Conservation (phyloP, 2,113 vertebrate genomes). For the Bolborhynchus lineola region DNA sequence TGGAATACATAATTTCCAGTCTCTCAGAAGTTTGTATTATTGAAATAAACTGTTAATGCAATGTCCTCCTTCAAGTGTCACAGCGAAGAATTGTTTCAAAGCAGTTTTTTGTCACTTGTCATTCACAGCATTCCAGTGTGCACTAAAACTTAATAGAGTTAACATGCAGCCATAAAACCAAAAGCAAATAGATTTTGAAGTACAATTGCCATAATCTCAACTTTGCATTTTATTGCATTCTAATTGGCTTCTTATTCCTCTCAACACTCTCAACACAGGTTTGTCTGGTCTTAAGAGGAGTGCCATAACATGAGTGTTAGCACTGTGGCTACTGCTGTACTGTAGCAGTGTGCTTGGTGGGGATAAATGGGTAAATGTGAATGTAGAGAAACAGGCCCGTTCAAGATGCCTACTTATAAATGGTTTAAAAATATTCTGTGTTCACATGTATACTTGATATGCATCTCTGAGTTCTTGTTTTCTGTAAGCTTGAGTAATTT, state of each 20-base stretch:
- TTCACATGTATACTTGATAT: background rate
- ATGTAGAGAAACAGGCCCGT: background rate
- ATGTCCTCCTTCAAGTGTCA: background rate
- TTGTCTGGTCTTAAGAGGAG: background rate
- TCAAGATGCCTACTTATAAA: background rate
- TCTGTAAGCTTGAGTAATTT: background rate
- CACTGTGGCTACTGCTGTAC: background rate
- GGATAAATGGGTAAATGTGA: background rate
- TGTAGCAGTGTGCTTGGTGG: background rate
- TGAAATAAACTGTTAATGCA: conserved; percentile 26
- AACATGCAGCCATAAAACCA: background rate
- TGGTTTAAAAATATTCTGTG: background rate
- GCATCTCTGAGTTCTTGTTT: background rate
- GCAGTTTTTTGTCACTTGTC: background rate
- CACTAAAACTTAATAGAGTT: background rate
- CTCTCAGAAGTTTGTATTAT: conserved; percentile 18
- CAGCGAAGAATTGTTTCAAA: background rate
- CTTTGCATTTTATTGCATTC: background rate
- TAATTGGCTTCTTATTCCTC: background rate
- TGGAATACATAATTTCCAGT: conserved; percentile 36
- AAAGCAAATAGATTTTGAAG: background rate
- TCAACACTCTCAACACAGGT: background rate
- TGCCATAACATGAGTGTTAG: background rate
- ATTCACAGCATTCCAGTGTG: background rate
- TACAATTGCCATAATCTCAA: background rate